These are phyloP conservation scores for Napeogenes sylphis DNA, from an alignment of 2,888 invertebrate species.

Conservation along the genomic window DNA sequence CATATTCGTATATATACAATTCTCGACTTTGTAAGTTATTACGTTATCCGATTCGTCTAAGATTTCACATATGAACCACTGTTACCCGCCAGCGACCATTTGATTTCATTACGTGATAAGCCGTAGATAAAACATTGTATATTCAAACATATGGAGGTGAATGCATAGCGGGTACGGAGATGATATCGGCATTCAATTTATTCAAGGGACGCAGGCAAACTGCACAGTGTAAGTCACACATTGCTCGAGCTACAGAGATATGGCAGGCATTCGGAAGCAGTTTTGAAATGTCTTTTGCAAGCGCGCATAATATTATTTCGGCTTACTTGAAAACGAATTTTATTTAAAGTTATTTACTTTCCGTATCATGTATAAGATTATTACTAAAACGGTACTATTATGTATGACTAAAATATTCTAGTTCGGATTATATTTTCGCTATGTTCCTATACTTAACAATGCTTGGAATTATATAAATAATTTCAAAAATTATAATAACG, in stretches of 20 bases:
- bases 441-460: no score
- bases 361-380: no score
- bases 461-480: no score
- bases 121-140: slow-evolving; percentile 24
- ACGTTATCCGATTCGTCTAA: slow-evolving; percentile 4
- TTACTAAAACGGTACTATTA: no score
- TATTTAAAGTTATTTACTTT: neutral
- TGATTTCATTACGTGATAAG: slow-evolving; percentile 26
- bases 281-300: slow-evolving; percentile 7
- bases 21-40: neutral
- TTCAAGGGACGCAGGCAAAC: slow-evolving; percentile 16
- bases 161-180: slow-evolving; percentile 17
- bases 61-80: slow-evolving; percentile 1
- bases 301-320: slow-evolving; percentile 3
- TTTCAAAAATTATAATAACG: no score
- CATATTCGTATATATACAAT: neutral
- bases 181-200: slow-evolving; percentile 24
- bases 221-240: slow-evolving; percentile 12
- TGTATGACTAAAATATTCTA: no score
- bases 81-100: slow-evolving; percentile 17
- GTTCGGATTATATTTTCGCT: no score
- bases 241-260: slow-evolving; percentile 1
- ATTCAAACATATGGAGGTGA: slow-evolving; percentile 18
- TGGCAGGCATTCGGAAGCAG: slow-evolving; percentile 7
- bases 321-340: slow-evolving; percentile 1